A percentile compares a stretch with the other conserved stretches of the same genome.
Conservation (phyloP, 92 coral and sea anemone species). For the Porites rus region DNA sequence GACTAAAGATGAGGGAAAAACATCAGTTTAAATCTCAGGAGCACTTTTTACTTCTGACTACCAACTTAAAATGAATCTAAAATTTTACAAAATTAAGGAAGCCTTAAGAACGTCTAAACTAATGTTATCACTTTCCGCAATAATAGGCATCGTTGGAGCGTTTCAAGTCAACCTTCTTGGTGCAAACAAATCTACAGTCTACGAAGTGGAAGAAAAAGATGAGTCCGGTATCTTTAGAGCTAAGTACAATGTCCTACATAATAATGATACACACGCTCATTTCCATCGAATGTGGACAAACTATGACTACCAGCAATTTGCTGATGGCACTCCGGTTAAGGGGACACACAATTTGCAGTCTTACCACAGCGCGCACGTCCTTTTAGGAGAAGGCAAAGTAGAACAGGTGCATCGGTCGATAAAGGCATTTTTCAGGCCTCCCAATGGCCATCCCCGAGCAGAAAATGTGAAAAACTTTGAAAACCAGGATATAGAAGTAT, state of each 20-base stretch:
- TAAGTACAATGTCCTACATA: conserved; percentile 62
- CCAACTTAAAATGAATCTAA: too few species aligned
- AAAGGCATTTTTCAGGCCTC: conserved; percentile 59
- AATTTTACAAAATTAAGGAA: too few species aligned
- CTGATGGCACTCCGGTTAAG: conserved; percentile 81
- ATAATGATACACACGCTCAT: conserved; percentile 73
- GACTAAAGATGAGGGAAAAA: too few species aligned
- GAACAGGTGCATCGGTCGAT: conserved; percentile 68
- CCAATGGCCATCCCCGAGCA: conserved; percentile 75
- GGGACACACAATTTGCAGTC: conserved; percentile 82
- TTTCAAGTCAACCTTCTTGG: conserved; percentile 36
- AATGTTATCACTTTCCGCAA: too few species aligned
- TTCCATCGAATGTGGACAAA: conserved; percentile 83
- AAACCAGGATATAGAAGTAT: conserved; percentile 83
- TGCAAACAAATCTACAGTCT: conserved; percentile 19
- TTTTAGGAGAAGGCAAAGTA: conserved; percentile 66
- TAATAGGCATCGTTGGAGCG: not conserved
- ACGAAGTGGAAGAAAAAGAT: conserved; percentile 77
- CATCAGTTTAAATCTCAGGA: too few species aligned
- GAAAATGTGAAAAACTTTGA: conserved; percentile 69
- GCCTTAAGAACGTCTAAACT: too few species aligned
- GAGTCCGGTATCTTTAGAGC: conserved; percentile 82
- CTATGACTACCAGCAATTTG: conserved; percentile 75
- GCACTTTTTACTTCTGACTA: too few species aligned
- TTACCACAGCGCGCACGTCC: conserved; percentile 62